Evolutionary conservation across 2,113 vertebrate species (phyloP), one percentile per base, ranked within the genome.

Genomic region (Riparia riparia): DNA sequence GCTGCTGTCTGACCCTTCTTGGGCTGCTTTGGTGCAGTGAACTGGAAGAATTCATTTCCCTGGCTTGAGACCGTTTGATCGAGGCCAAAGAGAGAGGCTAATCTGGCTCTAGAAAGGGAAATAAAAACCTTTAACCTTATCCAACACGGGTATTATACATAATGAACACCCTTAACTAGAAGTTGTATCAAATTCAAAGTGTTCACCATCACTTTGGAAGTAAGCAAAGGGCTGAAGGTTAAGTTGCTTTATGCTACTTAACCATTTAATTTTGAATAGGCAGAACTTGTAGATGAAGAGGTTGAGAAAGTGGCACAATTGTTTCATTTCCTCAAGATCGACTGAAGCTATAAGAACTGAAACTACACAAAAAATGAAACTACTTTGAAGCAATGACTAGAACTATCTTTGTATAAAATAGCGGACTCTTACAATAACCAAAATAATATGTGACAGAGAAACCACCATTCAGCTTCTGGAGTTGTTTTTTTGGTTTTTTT

Each of bases 41-140:
- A 99, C 86, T 99, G 99, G 97, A 99, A 99, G 6, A 99, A 99
- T 56, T 99, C 99, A 14, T 99, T 99, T 9, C 98, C 98, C n/a
- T 98, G 98, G 76, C 95, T 97, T 77, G 97, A 97, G 44, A 96
- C 53, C 19, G 98, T 93, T 92, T 99, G 98, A 96, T 99, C 99
- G 95, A 98, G 78, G 69, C 98, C 99, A 94, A 99, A 99, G 22
- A 99, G 98, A 73, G 99, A 99, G 10, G 99, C 99, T 98, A 99
- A 57, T 94, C 99, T 99, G 50, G 99, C 98, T 92, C 99, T 99
- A 87, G 76, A 82, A 88, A 82, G 24, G 82, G 32, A 89, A 85
- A 65, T 3, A 5, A 70, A 63, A 64, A 8, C 10, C 14, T 20
- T 47, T 70, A 5, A 71, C 29, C 7, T 19, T 20, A 45, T 24